Base-by-base conservation (phyloP, 35 echinoderm and acorn worm species). In the Diadema setosum region DNA sequence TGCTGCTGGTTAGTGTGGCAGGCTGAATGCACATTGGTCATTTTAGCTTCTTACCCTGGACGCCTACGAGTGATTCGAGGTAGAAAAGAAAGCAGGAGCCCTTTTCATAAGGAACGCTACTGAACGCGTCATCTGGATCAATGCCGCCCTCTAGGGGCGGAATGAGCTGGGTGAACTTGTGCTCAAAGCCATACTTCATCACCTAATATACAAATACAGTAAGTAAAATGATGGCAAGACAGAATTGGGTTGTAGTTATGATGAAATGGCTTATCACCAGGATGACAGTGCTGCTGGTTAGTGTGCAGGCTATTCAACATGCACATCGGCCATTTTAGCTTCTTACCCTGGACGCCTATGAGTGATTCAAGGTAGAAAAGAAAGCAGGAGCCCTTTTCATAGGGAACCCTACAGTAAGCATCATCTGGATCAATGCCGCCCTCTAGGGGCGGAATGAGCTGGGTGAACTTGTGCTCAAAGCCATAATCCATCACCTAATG, bases 51-150 rank as follows among this genome's bases (percentile, higher is more conserved):
- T n/a, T 65, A 95, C 96, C 93, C 46, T 91, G 45, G 40, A 59
- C 75, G 42, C 96, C 96, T 30, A 99, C 86, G 2, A 94, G 81
- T 45, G 90, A 89, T 83, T 99, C 96, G 8, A 99, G 86, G 82
- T 95, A 99, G 40, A 91, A 92, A 4, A 95, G 83, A 23, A 95
- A 80, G 35, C 82, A 81, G 35, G 93, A 94, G 1, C 96, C 96
- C 58, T 99, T 99, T 58, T 99, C 96, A 89, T 99, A 99, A 6
- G 96, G 96, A 60, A 99, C 67, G 35, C 32, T 65, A 5, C 89
- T 94, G 81, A 91, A 99, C 33, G 92, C 86, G 70, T 99, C 96
- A 83, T 99, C 96, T 18, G 96, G 96, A 64, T 99, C 92, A 46
- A 97, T 74, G 24, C 81, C 84, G 34, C 81, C 88, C 46, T 94